These are phyloP conservation scores for Phainopepla nitens DNA, from an alignment of 2,113 vertebrate genomes.

Conservation along the genomic window DNA sequence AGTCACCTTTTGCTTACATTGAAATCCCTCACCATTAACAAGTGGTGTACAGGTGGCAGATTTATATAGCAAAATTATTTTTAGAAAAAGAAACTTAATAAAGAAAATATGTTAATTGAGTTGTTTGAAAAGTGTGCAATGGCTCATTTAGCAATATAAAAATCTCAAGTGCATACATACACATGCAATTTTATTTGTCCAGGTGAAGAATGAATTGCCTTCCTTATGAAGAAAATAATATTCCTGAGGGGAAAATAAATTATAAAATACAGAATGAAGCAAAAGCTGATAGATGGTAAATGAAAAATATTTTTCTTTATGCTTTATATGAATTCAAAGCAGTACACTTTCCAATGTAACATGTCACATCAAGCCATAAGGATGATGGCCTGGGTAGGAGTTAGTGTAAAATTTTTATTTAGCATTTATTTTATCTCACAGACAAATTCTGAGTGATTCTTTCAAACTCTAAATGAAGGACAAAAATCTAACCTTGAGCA, in stretches of 20 bases:
- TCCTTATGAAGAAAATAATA: background rate
- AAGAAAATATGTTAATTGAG: background rate
- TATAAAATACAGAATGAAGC: background rate
- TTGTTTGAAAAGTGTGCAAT: background rate
- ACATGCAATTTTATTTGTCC: background rate
- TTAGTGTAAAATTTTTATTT: background rate
- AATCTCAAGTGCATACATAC: background rate
- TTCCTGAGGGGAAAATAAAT: background rate
- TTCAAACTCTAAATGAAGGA: background rate
- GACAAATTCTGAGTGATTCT: background rate
- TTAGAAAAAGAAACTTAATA: background rate
- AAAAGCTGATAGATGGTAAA: background rate
- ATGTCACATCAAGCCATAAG: background rate
- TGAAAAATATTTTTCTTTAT: background rate
- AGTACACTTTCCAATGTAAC: background rate
- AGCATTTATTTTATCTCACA: background rate
- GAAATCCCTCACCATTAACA: background rate
- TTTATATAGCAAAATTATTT: background rate
- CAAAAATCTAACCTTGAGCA: background rate
- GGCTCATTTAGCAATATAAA: background rate
- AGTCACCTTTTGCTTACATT: background rate
- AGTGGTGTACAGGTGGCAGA: background rate
- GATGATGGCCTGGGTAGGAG: background rate
- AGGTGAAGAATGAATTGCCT: background rate
- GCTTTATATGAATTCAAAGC: background rate